Evolutionary conservation across 2,797 vertebrate species (phyloP).

Genomic region (Sarcophilus harrisii): DNA sequence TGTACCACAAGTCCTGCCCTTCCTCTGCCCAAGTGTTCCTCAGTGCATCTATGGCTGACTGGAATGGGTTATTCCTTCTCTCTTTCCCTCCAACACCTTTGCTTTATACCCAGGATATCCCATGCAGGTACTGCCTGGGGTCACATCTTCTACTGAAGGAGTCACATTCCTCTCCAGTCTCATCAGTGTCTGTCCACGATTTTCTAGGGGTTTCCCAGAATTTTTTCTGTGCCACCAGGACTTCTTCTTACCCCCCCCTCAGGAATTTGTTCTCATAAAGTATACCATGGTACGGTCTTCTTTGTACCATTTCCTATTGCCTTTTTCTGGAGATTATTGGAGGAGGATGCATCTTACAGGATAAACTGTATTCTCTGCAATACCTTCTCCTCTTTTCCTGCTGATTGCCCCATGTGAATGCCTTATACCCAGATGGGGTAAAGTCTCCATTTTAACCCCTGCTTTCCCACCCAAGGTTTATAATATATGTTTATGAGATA

Average conservation of each 20-base stretch:
- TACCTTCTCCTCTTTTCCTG: neutral
- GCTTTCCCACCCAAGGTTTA: too few species aligned
- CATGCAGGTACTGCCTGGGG: neutral
- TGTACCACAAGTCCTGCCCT: neutral
- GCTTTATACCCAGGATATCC: neutral
- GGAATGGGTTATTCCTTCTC: neutral
- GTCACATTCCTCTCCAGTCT: neutral
- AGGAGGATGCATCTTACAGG: neutral
- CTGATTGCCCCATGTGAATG: neutral
- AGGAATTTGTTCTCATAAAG: neutral
- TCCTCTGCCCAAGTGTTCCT: neutral
- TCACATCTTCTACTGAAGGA: neutral
- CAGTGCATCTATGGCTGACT: neutral
- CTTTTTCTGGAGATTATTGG: neutral
- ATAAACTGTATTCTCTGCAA: neutral
- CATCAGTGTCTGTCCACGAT: neutral
- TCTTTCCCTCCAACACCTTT: neutral
- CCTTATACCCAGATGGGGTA: neutral
- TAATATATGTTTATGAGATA: too few species aligned
- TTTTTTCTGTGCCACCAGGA: neutral
- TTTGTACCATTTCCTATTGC: neutral
- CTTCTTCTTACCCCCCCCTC: neutral
- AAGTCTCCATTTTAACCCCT: neutral
- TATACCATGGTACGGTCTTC: neutral
- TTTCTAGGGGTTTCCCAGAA: neutral